Conservation (phyloP, 1,140 invertebrate genomes). For the Dinothrombium tinctorium region DNA sequence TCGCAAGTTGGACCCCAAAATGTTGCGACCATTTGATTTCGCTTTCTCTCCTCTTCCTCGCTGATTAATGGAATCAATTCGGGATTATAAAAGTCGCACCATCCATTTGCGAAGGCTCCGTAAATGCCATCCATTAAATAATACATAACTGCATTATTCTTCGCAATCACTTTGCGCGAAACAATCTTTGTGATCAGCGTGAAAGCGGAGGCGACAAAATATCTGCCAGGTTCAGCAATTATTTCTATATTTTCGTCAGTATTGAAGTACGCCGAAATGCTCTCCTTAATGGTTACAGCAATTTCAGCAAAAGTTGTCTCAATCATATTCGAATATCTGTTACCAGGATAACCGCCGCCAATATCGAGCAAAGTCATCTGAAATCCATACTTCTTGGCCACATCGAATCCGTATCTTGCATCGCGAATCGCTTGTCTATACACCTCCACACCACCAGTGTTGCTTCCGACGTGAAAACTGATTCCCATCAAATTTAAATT, state of each 20-base stretch:
- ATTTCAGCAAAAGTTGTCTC: conserved; percentile 36
- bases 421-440: conserved; percentile 47
- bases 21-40: conserved; percentile 7
- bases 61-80: conserved; percentile 29
- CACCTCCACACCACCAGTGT: conserved; percentile 36
- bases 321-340: conserved; percentile 22
- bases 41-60: neutral
- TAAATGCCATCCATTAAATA: conserved; percentile 96
- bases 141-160: conserved; percentile 56
- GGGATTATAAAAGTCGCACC: conserved; percentile 54
- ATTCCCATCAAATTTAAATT: conserved; percentile 54
- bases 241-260: conserved; percentile 38
- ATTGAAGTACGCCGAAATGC: conserved; percentile 58
- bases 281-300: conserved; percentile 38
- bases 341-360: conserved; percentile 64
- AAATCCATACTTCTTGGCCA: conserved; percentile 40
- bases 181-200: conserved; percentile 70
- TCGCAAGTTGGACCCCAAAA: conserved; percentile 30
- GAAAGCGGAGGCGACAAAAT: conserved; percentile 72
- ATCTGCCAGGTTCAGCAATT: conserved; percentile 90
- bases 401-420: conserved; percentile 39
- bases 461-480: conserved; percentile 67
- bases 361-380: conserved; percentile 49
- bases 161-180: conserved; percentile 38
- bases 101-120: conserved; percentile 92